Conservation (phyloP, 1,140 invertebrate genomes). For the Subanguina moxae region DNA sequence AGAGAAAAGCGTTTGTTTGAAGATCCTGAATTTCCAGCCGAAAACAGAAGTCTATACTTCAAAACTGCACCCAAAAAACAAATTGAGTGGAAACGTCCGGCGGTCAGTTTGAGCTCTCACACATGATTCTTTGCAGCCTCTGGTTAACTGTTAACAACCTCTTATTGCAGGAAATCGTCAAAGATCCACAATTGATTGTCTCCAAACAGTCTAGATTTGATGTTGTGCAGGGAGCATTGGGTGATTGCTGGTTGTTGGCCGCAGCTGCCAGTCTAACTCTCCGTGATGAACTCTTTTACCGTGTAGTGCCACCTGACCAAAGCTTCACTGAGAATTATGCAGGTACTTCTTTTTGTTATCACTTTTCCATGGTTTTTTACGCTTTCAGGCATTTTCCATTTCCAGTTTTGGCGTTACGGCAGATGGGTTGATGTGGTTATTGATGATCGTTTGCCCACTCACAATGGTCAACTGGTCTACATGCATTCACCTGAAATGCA, state of each 20-base stretch:
- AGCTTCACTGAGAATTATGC: slow-evolving; percentile 84
- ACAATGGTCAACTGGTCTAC: slow-evolving; percentile 69
- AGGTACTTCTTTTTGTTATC: slow-evolving; percentile 57
- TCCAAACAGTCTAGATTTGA: slow-evolving; percentile 82
- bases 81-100: slow-evolving; percentile 63
- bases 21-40: slow-evolving; percentile 69
- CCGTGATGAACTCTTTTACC: slow-evolving; percentile 79
- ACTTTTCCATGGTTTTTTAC: slow-evolving; percentile 3
- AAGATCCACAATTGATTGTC: slow-evolving; percentile 82
- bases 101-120: slow-evolving; percentile 50
- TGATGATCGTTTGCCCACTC: slow-evolving; percentile 73
- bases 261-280: slow-evolving; percentile 89
- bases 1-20: slow-evolving; percentile 66
- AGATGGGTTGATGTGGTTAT: slow-evolving; percentile 72
- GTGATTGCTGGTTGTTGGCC: slow-evolving; percentile 93
- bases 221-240: slow-evolving; percentile 91
- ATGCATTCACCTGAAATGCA: slow-evolving; percentile 70
- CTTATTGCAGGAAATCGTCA: slow-evolving; percentile 75
- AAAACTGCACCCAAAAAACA: slow-evolving; percentile 60
- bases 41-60: slow-evolving; percentile 64
- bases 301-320: slow-evolving; percentile 84
- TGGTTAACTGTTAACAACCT: slow-evolving; percentile 6
- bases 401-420: slow-evolving; percentile 59
- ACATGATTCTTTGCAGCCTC: too few relatives aligned
- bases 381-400: slow-evolving; percentile 51